Evolutionary conservation across 2,113 vertebrate genomes (phyloP).

Genomic region (Riparia riparia): DNA sequence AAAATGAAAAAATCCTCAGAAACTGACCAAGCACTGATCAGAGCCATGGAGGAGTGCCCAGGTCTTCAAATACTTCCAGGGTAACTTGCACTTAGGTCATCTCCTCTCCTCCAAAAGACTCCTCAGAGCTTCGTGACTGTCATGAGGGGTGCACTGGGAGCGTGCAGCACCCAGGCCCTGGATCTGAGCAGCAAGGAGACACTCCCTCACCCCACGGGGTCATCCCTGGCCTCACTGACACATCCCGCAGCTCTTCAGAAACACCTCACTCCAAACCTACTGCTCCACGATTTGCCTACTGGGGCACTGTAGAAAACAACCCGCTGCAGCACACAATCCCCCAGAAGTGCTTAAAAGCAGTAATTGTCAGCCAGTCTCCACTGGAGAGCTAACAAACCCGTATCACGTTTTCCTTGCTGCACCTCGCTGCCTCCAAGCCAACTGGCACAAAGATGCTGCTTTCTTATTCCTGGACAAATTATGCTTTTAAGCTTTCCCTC

Average conservation of each 20-base stretch:
- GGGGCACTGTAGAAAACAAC: background rate
- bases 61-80: background rate
- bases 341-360: background rate
- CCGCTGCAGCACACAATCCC: background rate
- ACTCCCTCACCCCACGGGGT: accelerated
- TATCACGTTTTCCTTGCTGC: conserved; percentile 1
- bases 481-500: background rate
- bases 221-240: background rate
- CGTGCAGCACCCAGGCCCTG: background rate
- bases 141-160: accelerated
- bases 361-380: background rate
- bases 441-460: background rate
- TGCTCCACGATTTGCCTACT: background rate
- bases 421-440: conserved; percentile 59
- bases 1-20: background rate
- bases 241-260: background rate
- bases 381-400: background rate
- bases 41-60: background rate
- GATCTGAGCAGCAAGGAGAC: background rate
- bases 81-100: background rate
- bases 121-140: background rate
- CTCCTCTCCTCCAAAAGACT: background rate
- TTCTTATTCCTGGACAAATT: conserved; percentile 47
- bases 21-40: background rate
- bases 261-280: background rate